phyloP scores from a whole-genome alignment of 2,888 invertebrate genomes.

The Leistus spinibarbis region DNA sequence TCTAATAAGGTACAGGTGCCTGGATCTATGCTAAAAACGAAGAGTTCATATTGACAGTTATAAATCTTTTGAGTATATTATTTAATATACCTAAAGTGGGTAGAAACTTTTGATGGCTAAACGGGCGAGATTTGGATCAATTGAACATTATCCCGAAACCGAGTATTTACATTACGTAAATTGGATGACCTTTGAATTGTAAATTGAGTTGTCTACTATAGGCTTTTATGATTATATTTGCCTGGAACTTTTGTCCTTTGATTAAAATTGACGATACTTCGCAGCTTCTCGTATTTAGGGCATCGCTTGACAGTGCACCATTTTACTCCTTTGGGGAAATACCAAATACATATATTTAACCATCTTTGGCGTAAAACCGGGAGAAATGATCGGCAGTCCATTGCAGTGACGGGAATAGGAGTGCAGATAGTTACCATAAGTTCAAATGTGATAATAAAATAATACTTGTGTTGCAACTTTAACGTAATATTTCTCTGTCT shows the following conservation, averaged over 20 bases:
- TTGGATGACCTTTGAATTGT: not conserved
- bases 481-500: not conserved
- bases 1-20: no score
- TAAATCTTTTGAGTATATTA: no score
- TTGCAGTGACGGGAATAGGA: no score
- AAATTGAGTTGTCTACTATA: not conserved
- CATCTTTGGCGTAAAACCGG: no score
- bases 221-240: not conserved
- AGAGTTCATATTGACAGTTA: no score
- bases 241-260: not conserved
- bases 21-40: no score
- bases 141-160: not conserved
- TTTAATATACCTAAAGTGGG: no score
- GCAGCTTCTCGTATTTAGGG: not conserved
- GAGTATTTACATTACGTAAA: not conserved
- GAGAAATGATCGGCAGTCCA: no score
- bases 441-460: not conserved
- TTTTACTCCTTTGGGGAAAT: not conserved
- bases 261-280: not conserved
- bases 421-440: not conserved
- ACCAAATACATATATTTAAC: not conserved
- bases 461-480: not conserved
- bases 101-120: not conserved
- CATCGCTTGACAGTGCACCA: not conserved
- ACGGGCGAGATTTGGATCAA: not conserved